Base-by-base conservation (phyloP, 2,797 vertebrate genomes). In the Rhabdomys pumilio region DNA sequence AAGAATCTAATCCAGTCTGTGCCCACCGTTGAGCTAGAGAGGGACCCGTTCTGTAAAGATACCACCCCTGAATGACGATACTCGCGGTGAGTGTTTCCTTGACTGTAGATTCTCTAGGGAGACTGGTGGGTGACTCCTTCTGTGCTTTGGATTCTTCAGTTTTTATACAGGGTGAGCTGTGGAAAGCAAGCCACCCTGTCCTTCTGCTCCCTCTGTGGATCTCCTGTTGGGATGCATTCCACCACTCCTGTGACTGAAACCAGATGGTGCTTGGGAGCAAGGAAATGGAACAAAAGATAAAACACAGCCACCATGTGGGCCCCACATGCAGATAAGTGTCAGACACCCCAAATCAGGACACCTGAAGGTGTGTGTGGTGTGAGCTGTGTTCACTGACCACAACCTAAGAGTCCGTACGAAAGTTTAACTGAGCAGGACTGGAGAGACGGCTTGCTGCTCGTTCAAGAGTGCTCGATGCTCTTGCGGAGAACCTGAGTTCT, bases 41-140 rank as follows among this genome's bases (percentile, higher is more conserved):
- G 24, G 29, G 65, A 41, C 41, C 79, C 41, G 20, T 34, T 24
- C 65, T 26, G 0, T 24, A n/a, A 72, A 20, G 61, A 24, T 22
- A 12, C 50, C 0, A 19, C 29, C 13, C 4, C 38, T 72, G 34
- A 69, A 13, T 19, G 75, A 26, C 47, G n/a, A 9, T 24, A 15
- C 0, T 0, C 7, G 4, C 1, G 24, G 19, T 12, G 17, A 41
- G 47, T n/a, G 3, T 79, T 53, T 61, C n/a, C 17, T 19, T 17
- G 80, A 73, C 47, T 12, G 2, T 2, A n/a, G 69, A 41, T 77
- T 20, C 59, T 22, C 34, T 5, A 8, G 41, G 22, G n/a, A 26
- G n/a, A 41, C 20, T 3, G 55, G 12, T 1, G 1, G 4, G 17
- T 20, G 24, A 20, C 53, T 34, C 17, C 13, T 2, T 9, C 24